Evolutionary conservation across 2,888 invertebrate species (phyloP), one percentile per base, ranked within the genome.

Genomic region (Pteria penguin): DNA sequence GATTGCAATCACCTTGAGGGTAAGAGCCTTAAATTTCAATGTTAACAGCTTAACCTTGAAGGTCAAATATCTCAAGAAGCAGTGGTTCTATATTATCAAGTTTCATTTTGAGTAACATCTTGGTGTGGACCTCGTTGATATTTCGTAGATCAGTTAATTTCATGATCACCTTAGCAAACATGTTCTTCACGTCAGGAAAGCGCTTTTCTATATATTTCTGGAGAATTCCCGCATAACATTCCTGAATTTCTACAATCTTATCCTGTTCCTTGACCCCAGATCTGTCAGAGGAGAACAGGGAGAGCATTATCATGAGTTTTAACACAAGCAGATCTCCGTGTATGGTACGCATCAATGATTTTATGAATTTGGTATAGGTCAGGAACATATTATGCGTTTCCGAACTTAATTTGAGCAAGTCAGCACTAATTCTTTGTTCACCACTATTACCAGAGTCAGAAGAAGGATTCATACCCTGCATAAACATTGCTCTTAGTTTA

Each of bases 21-120:
- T n/a, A n/a, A n/a, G n/a, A n/a, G n/a, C n/a, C n/a, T n/a, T n/a
- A n/a, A n/a, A n/a, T n/a, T n/a, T n/a, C n/a, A n/a, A n/a, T n/a
- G n/a, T n/a, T n/a, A n/a, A n/a, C n/a, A n/a, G n/a, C n/a, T 57
- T 66, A 63, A 45, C 32, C 31, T 67, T 84, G 86, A 80, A 98
- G 94, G 93, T 98, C 98, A 90, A 98, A 98, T 90, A 98, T 97
- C 94, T 98, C 98, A 92, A 97, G 95, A 1, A 98, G 93, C 62
- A 98, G 93, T 0, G 98, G 98, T 88, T 97, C 98, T 52, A 98
- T 96, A 89, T 96, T 95, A 79, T 95, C 94, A 32, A 98, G 97
- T 93, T 98, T 97, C 27, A 97, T 97, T 92, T 97, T 96, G 54
- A 98, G 94, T 92, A 97, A 97, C 54, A 98, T 97, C 65, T 96